These are phyloP conservation scores for Oryctes rhinoceros DNA, from an alignment of 1,140 invertebrate species.

Conservation along the genomic window DNA sequence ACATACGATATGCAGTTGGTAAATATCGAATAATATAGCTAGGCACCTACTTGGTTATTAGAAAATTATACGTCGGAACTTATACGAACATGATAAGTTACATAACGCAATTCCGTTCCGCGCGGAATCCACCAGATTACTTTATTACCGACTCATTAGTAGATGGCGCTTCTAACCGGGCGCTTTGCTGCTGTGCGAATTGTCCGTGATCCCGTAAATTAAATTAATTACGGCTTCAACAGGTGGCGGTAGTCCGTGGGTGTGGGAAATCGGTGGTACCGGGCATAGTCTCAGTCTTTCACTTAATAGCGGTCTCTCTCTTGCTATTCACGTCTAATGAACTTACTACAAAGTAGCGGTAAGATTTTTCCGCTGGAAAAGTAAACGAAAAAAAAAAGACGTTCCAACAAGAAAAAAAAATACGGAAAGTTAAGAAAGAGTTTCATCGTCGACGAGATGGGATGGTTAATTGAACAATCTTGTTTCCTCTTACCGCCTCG, in stretches of 20 bases:
- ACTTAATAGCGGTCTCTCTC: conserved; percentile 4
- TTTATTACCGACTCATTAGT: conserved; percentile 45
- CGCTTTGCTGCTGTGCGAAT: conserved; percentile 23
- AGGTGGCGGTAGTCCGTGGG: conserved; percentile 50
- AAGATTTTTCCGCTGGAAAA: conserved; percentile 17
- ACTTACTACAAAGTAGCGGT: conserved; percentile 13
- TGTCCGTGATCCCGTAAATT: conserved; percentile 54
- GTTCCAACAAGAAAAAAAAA: neutral
- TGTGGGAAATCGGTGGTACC: conserved; percentile 43
- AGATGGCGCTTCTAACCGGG: conserved; percentile 20
- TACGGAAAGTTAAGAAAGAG: conserved; percentile 43
- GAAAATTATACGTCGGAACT: conserved; percentile 3
- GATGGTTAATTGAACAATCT: conserved; percentile 56
- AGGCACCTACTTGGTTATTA: neutral
- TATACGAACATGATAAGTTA: conserved; percentile 24
- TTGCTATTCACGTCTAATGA: neutral
- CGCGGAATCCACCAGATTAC: conserved; percentile 37
- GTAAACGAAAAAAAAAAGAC: conserved; percentile 20
- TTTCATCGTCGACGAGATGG: conserved; percentile 49
- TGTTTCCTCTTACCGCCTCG: conserved; percentile 43
- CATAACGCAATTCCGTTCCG: neutral
- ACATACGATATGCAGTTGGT: neutral
- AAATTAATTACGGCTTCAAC: conserved; percentile 57
- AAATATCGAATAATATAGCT: conserved; percentile 19
- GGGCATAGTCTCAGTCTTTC: neutral